phyloP scores from a whole-genome alignment of 2,113 vertebrate species.

The Meleagris gallopavo region DNA sequence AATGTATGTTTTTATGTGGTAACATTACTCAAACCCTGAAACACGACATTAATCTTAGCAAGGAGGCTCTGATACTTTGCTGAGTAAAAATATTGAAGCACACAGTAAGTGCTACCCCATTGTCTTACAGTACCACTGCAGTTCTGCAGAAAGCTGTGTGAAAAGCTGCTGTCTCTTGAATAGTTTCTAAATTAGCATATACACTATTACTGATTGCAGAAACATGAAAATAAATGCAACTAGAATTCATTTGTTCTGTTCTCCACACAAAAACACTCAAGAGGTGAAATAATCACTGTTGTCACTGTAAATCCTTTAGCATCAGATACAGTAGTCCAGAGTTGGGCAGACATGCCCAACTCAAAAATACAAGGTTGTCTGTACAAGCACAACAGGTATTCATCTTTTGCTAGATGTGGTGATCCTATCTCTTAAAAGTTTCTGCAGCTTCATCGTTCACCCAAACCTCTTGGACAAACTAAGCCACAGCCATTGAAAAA shows the following conservation, averaged over 20 bases:
- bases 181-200: background rate
- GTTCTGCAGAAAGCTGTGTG: background rate
- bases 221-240: background rate
- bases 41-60: background rate
- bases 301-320: background rate
- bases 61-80: background rate
- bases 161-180: background rate
- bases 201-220: background rate
- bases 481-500: background rate
- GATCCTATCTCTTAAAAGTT: background rate
- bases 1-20: slow-evolving; percentile 13
- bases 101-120: background rate
- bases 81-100: background rate
- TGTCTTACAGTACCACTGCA: background rate
- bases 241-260: background rate
- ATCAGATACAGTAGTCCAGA: background rate
- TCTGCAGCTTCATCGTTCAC: background rate
- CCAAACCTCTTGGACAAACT: background rate
- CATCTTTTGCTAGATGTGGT: background rate
- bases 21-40: slow-evolving; percentile 26
- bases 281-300: background rate
- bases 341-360: background rate
- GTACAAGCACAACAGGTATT: background rate
- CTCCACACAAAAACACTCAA: background rate
- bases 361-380: background rate